Percentiles rank a stretch among this genome's conserved stretches.
Conservation (phyloP, 1,140 invertebrate species). For the Cydia fagiglandana region DNA sequence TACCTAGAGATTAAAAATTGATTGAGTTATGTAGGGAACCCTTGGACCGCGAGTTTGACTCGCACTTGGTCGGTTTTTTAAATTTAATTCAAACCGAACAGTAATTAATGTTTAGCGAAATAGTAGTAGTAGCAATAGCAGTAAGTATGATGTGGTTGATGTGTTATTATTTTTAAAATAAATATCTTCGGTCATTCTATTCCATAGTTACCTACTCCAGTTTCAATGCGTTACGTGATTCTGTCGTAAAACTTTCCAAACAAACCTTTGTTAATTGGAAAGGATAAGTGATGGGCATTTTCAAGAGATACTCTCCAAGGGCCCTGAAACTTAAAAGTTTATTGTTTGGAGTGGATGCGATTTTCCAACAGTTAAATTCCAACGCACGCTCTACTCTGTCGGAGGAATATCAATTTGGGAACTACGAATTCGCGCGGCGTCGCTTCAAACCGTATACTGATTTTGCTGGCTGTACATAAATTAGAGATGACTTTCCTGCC, state of each 20-base stretch:
- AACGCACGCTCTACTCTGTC: conserved; percentile 44
- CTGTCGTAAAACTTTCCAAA: not conserved
- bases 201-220: no score
- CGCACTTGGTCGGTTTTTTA: no score
- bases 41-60: no score
- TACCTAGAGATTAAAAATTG: no score
- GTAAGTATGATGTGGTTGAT: no score
- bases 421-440: conserved; percentile 33
- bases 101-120: no score
- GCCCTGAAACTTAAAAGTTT: conserved; percentile 24
- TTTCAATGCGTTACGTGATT: not conserved
- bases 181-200: not conserved
- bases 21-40: no score
- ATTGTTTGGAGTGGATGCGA: conserved; percentile 20
- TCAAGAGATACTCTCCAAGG: conserved; percentile 1
- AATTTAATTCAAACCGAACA: no score
- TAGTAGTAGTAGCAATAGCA: no score
- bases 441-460: conserved; percentile 30
- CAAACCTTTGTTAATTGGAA: conserved; percentile 6
- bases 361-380: conserved; percentile 40
- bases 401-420: conserved; percentile 59
- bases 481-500: conserved; percentile 23
- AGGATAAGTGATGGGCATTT: not conserved
- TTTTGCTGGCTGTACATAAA: conserved; percentile 29
- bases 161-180: no score